Evolutionary conservation across 2,797 vertebrate genomes (phyloP), one percentile per base, ranked within the genome.

Genomic region (Lepus oiostolus): DNA sequence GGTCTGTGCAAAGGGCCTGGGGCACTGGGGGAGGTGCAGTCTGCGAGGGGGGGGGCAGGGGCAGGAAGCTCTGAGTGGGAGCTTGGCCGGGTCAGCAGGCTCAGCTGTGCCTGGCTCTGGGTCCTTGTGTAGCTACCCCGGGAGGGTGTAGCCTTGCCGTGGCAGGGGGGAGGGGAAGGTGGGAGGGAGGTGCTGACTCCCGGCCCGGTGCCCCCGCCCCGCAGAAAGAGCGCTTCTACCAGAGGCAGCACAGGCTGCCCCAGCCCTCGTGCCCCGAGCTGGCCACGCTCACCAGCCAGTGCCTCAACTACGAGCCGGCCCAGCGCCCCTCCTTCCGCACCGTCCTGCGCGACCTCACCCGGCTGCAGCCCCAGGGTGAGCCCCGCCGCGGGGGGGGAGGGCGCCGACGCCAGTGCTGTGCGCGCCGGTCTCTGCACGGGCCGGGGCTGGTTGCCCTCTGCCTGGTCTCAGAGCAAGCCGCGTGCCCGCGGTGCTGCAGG

Each of bases 161-260:
- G n/a, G 42, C 22, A 3, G 13, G 16, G 26, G 42, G 50, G 28
- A 19, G 11, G 17, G 5, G 6, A 24, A 8, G 65, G 13, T 0
- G 1, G n/a, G 11, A 7, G 21, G 24, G 6, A 21, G 74, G 5
- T 21, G 1, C 85, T 94, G 75, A 96, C 42, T 32, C 6, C 21
- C 8, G 42, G 7, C 54, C 1, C 7, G 5, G 8, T 14, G 54
- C 11, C 22, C 1, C 63, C 60, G 26, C 42, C 32, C 5, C n/a
- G 17, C 98, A 99, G 99, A 99, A 99, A 97, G 99, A 99, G 95
- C 97, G 98, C 8, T 99, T 99, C 94, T 99, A 99, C 60, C 98
- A 99, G 97, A 99, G 99, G 54, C 98, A 98, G 96, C 98, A 98
- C 17, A 98, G 97, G 30, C 98, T 99, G 58, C 98, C 99, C 0